Evolutionary conservation across 2,113 vertebrate genomes (phyloP).

Genomic region (Uria aalge): DNA sequence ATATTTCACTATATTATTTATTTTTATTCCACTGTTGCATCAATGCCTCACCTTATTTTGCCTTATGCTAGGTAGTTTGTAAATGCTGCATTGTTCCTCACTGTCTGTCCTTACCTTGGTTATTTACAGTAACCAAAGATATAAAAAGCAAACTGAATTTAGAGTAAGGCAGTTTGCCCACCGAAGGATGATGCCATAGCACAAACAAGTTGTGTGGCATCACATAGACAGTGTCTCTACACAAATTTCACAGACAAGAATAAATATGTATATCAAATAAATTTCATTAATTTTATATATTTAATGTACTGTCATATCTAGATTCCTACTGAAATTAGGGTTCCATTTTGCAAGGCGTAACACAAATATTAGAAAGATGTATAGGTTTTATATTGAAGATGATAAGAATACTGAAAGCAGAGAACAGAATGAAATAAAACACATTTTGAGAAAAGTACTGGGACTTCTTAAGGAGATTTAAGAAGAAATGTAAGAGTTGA

Average conservation of each 20-base stretch:
- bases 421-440: not conserved
- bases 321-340: not conserved
- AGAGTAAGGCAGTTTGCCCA: not conserved
- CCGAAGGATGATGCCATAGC: not conserved
- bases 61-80: not conserved
- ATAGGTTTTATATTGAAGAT: not conserved
- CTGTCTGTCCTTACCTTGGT: not conserved
- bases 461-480: not conserved
- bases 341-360: not conserved
- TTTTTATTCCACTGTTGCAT: not conserved
- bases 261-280: not conserved
- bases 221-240: not conserved
- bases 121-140: not conserved
- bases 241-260: not conserved
- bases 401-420: not conserved
- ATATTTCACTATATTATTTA: not conserved
- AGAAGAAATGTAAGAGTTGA: not conserved
- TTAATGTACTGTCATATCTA: not conserved
- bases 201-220: not conserved
- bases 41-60: not conserved
- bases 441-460: not conserved
- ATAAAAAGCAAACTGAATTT: not conserved
- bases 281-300: not conserved
- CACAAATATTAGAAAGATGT: not conserved
- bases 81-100: not conserved